Evolutionary conservation across 1,140 invertebrate genomes (phyloP).

Genomic region (Limonius californicus): DNA sequence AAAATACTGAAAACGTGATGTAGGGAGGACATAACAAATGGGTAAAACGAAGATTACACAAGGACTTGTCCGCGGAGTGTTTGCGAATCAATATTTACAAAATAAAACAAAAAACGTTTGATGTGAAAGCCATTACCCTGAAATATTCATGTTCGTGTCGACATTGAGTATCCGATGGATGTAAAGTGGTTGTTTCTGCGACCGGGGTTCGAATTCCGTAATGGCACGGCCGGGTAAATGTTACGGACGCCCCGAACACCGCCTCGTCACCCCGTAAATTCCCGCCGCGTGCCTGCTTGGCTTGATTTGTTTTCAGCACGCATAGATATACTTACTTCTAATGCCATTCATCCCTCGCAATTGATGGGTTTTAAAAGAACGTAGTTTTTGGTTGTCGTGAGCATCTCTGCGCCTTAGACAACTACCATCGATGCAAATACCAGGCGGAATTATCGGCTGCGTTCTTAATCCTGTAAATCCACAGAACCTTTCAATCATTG

Average conservation of each 20-base stretch:
- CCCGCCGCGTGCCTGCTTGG: conserved; percentile 13
- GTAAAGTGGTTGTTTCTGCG: conserved; percentile 25
- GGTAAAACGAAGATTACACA: conserved; percentile 8
- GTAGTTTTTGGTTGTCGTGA: no score
- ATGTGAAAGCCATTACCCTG: conserved; percentile 25
- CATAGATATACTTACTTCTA: conserved; percentile 1
- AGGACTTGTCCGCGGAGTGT: conserved; percentile 18
- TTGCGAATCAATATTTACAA: conserved; percentile 28
- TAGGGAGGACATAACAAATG: conserved; percentile 6
- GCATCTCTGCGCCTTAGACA: no score
- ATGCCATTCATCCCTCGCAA: background rate
- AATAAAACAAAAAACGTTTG: conserved; percentile 22
- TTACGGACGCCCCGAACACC: conserved; percentile 17
- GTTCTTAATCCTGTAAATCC: no score
- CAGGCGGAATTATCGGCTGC: no score
- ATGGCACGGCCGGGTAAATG: conserved; percentile 18
- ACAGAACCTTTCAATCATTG: no score
- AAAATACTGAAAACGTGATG: conserved; percentile 4
- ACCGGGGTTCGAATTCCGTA: conserved; percentile 18
- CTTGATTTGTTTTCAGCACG: conserved; percentile 25
- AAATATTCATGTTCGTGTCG: conserved; percentile 30
- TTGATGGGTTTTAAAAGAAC: background rate
- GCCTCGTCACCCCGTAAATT: conserved; percentile 16
- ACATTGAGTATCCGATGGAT: conserved; percentile 24
- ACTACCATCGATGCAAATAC: no score